phyloP scores from a whole-genome alignment of 2,113 vertebrate species.

The Oreochromis spilurus region DNA sequence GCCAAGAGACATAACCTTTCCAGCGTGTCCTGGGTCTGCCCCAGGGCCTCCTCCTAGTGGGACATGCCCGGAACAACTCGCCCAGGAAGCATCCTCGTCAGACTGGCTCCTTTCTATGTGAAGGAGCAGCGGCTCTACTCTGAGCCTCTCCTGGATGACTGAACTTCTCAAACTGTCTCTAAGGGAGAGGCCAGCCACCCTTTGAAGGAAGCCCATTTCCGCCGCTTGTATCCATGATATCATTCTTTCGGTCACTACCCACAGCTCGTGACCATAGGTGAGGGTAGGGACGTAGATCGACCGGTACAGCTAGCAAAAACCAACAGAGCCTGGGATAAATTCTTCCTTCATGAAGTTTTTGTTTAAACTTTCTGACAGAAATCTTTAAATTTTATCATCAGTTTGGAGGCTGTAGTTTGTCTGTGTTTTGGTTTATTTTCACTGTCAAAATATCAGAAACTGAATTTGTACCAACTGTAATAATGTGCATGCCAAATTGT shows the following conservation, averaged over 20 bases:
- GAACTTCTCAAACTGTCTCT: not conserved
- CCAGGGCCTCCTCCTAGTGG: not conserved
- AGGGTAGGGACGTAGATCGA: not conserved
- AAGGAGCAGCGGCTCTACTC: not conserved
- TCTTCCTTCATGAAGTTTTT: not conserved
- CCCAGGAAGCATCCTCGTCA: not conserved
- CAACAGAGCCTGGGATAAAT: not conserved
- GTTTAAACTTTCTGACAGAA: not conserved
- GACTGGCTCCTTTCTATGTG: not conserved
- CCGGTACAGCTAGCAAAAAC: not conserved
- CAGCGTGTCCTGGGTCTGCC: not conserved
- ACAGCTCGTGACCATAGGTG: not conserved
- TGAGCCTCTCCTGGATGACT: not conserved
- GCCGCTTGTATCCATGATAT: not conserved
- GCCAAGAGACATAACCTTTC: not conserved
- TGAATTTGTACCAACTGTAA: not conserved
- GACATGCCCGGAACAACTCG: too few relatives aligned
- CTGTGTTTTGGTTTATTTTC: not conserved
- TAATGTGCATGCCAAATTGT: not conserved
- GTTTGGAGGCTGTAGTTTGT: not conserved
- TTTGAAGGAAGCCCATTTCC: not conserved
- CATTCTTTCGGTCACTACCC: not conserved
- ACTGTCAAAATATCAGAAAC: not conserved
- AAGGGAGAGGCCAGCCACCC: not conserved
- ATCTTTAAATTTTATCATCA: not conserved